Conservation (phyloP, 2,797 vertebrate species). For the Tamandua tetradactyla region DNA sequence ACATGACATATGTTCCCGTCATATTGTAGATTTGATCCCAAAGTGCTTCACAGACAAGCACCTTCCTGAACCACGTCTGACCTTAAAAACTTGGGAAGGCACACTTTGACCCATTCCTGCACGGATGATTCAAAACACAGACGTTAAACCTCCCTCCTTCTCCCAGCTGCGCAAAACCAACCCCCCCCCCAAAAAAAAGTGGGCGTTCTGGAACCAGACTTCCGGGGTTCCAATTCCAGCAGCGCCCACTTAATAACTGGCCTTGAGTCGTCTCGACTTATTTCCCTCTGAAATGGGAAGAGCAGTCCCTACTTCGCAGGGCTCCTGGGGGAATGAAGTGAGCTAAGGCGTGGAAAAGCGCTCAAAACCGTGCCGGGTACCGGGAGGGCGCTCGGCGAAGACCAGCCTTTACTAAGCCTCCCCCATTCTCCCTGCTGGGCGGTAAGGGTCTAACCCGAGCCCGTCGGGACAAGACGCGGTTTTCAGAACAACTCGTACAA, state of each 20-base stretch:
- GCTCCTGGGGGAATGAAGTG: neutral
- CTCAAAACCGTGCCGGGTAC: neutral
- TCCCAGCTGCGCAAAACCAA: neutral
- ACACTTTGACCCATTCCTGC: neutral
- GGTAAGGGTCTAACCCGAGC: neutral
- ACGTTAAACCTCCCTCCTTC: too few species aligned
- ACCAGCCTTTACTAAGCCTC: neutral
- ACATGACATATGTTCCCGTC: neutral
- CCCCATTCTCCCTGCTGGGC: slow-evolving; percentile 4
- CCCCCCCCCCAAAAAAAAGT: neutral
- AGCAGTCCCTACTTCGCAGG: neutral
- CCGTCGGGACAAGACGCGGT: neutral
- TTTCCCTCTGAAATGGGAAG: neutral
- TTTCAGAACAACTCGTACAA: neutral
- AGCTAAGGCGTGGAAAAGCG: neutral
- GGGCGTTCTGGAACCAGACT: neutral
- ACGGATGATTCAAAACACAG: slow-evolving; percentile 36
- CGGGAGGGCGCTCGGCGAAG: neutral
- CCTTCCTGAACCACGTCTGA: slow-evolving; percentile 25
- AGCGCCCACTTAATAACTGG: neutral
- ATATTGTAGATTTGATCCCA: neutral
- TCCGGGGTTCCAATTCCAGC: neutral
- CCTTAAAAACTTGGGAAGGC: slow-evolving; percentile 4
- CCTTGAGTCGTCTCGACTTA: neutral
- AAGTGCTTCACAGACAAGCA: neutral